phyloP scores from a whole-genome alignment of 2,797 vertebrate species.

The Aselliscus stoliczkanus region DNA sequence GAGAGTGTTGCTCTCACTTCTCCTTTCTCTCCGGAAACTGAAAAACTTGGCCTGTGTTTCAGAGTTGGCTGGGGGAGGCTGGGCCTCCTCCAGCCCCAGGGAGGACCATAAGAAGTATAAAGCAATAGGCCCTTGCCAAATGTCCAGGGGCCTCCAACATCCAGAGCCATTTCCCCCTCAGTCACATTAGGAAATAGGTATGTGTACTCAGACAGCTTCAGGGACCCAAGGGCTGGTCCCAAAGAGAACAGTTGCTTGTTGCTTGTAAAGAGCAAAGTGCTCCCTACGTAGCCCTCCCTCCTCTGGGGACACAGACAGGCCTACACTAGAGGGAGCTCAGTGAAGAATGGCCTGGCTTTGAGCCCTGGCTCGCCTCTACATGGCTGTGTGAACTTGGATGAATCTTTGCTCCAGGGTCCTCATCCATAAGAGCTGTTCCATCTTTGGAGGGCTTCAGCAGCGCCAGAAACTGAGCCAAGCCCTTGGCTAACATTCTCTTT shows the following conservation, averaged over 20 bases:
- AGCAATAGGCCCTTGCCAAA: slow-evolving; percentile 26
- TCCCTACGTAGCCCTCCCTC: not conserved
- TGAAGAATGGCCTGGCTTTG: not conserved
- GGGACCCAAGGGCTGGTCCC: not conserved
- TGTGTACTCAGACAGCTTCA: not conserved
- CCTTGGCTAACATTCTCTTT: not conserved
- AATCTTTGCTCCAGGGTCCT: not conserved
- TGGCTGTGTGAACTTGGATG: not conserved
- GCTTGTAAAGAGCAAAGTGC: not conserved
- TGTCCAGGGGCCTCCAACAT: not conserved
- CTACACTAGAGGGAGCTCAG: too few species aligned
- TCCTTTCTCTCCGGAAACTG: not conserved
- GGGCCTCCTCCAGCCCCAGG: not conserved
- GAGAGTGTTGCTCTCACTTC: not conserved
- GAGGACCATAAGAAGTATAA: not conserved
- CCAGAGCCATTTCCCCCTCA: not conserved
- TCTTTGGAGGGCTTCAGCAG: not conserved
- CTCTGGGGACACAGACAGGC: not conserved
- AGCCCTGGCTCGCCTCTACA: not conserved
- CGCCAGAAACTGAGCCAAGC: not conserved
- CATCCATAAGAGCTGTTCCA: not conserved
- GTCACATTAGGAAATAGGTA: not conserved
- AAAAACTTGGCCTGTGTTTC: not conserved
- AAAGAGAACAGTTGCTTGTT: not conserved
- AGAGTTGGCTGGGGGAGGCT: not conserved